A percentile compares a stretch with the other conserved stretches of the same genome.
Conservation (phyloP, 2,797 vertebrate genomes). For the Mallotus villosus region DNA sequence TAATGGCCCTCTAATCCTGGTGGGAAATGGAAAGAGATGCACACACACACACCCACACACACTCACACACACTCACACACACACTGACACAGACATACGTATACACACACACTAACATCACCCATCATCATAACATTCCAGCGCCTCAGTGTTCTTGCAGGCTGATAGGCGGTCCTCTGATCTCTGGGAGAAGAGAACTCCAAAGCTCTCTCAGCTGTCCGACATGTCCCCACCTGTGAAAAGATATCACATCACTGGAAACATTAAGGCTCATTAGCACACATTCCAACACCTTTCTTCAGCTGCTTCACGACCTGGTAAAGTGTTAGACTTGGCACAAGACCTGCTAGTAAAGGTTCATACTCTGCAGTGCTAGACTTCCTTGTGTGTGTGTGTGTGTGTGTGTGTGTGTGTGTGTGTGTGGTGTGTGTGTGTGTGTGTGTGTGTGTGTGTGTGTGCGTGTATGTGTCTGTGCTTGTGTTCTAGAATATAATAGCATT, state of each 20-base stretch:
- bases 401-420: background rate
- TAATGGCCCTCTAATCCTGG: constrained; percentile 11
- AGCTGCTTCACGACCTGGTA: background rate
- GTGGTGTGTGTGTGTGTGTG: background rate
- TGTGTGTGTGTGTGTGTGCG: constrained; percentile 5
- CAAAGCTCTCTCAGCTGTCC: no score
- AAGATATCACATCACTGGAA: no score
- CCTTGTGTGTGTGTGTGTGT: background rate
- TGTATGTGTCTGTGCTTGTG: background rate
- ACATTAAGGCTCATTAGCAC: background rate
- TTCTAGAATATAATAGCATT: background rate
- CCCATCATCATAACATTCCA: no score
- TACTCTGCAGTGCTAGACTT: no score
- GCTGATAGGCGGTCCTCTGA: no score
- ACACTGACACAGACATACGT: background rate
- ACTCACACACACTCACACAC: no score
- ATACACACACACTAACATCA: no score
- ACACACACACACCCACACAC: background rate
- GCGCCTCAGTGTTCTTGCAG: no score
- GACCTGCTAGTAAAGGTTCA: background rate
- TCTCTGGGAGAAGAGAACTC: no score
- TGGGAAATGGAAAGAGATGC: background rate
- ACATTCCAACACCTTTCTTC: background rate
- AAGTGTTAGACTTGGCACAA: no score
- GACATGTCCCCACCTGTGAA: no score